Conservation (phyloP, 2,888 invertebrate species). For the Sarcophaga rosellei region DNA sequence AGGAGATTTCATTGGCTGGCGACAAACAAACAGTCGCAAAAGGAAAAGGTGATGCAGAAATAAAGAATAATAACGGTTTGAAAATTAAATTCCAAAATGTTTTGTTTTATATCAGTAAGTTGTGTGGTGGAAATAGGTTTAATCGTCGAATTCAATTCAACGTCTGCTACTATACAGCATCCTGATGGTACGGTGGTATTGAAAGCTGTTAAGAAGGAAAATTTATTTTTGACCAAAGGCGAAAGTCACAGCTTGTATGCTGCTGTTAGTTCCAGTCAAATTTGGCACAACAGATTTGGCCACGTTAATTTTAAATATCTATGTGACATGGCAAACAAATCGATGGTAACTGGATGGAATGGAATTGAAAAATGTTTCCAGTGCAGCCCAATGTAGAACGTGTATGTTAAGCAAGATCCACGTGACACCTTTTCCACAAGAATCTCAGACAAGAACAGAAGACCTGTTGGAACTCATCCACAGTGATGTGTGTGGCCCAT, state of each 20-base stretch:
- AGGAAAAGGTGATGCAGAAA: constrained; percentile 34
- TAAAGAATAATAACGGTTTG: neutral
- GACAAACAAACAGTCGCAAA: constrained; percentile 9
- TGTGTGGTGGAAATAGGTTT: constrained; percentile 35
- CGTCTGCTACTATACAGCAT: constrained; percentile 8
- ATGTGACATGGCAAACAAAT: constrained; percentile 26
- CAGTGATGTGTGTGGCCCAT: too few relatives aligned
- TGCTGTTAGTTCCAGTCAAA: neutral
- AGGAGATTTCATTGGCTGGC: constrained; percentile 27
- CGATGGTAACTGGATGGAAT: constrained; percentile 45
- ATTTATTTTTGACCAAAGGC: constrained; percentile 13
- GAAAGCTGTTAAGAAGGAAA: neutral
- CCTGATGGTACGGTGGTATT: neutral
- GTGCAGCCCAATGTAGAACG: neutral
- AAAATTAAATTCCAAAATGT: constrained; percentile 25
- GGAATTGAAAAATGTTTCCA: neutral
- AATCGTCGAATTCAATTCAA: constrained; percentile 22
- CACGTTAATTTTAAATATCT: constrained; percentile 54
- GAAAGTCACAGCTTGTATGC: neutral
- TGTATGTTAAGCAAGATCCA: constrained; percentile 53
- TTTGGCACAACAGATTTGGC: constrained; percentile 62
- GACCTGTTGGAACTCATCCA: neutral
- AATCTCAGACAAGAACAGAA: constrained; percentile 12
- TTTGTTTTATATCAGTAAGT: constrained; percentile 41
- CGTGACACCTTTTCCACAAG: constrained; percentile 32